Evolutionary conservation across 1,140 invertebrate species (phyloP).

Genomic region (Mycetomoellerius zeteki): DNA sequence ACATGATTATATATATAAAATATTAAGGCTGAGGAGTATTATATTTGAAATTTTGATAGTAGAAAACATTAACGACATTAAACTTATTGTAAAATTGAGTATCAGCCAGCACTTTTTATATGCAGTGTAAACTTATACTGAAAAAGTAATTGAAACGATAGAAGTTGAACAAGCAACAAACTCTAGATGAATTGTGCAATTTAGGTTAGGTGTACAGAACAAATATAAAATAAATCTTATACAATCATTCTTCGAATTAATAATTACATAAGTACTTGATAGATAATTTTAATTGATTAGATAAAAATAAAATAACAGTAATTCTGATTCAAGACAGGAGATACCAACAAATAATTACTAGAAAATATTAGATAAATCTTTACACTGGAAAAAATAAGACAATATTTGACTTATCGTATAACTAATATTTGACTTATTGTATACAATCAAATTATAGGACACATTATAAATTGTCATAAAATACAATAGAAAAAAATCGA

Average conservation of each 20-base stretch:
- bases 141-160: neutral
- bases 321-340: neutral
- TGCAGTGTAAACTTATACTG: slow-evolving; percentile 46
- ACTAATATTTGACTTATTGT: slow-evolving; percentile 64
- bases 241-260: slow-evolving; percentile 17
- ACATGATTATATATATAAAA: neutral
- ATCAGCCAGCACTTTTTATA: slow-evolving; percentile 71
- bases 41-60: slow-evolving; percentile 27
- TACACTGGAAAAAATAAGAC: slow-evolving; percentile 40
- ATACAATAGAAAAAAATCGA: slow-evolving; percentile 31
- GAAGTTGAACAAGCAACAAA: slow-evolving; percentile 10
- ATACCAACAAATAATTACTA: slow-evolving; percentile 3
- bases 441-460: slow-evolving; percentile 44
- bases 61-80: slow-evolving; percentile 43
- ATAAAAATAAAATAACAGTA: slow-evolving; percentile 27
- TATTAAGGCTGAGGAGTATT: slow-evolving; percentile 36
- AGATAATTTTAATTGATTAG: slow-evolving; percentile 52
- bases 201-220: slow-evolving; percentile 37
- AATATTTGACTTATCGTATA: slow-evolving; percentile 63
- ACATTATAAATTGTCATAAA: neutral
- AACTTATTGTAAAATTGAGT: slow-evolving; percentile 64
- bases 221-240: slow-evolving; percentile 25
- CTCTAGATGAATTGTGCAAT: slow-evolving; percentile 16
- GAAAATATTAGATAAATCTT: slow-evolving; percentile 42
- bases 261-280: slow-evolving; percentile 15